phyloP scores from a whole-genome alignment of 2,113 vertebrate species.

The Corapipo altera region DNA sequence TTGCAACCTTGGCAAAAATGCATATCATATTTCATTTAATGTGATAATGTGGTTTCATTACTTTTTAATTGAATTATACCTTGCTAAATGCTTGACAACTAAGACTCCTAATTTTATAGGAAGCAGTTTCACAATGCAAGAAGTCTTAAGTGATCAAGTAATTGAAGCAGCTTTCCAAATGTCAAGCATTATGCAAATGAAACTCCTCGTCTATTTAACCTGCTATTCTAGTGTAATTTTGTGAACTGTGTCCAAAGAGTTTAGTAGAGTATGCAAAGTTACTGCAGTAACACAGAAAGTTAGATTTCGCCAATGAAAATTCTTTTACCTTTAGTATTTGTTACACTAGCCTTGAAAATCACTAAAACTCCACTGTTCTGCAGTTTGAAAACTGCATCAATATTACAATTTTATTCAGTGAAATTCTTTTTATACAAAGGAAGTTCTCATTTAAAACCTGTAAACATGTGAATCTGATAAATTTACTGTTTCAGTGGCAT shows the following conservation, averaged over 20 bases:
- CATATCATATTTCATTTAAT: constrained; percentile 38
- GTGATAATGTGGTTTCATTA: constrained; percentile 52
- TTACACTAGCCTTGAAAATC: not conserved
- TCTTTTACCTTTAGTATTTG: not conserved
- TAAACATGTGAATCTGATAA: not conserved
- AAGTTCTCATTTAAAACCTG: not conserved
- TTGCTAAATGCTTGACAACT: constrained; percentile 35
- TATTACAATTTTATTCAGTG: not conserved
- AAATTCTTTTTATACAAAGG: not conserved
- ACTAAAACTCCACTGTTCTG: not conserved
- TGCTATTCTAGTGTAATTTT: constrained; percentile 9
- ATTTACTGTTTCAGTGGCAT: not conserved
- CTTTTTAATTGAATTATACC: constrained; percentile 56
- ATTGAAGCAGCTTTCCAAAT: constrained; percentile 12
- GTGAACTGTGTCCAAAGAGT: constrained; percentile 11
- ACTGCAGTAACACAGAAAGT: not conserved
- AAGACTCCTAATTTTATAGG: not conserved
- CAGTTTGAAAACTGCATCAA: not conserved
- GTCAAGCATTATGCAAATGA: constrained; percentile 40
- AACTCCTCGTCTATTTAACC: constrained; percentile 21
- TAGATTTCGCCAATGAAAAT: not conserved
- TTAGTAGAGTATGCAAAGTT: not conserved
- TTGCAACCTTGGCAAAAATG: constrained; percentile 13
- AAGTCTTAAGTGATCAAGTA: not conserved
- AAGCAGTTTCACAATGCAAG: constrained; percentile 20